Evolutionary conservation across 2,113 vertebrate genomes (phyloP).

Genomic region (Zootoca vivipara): DNA sequence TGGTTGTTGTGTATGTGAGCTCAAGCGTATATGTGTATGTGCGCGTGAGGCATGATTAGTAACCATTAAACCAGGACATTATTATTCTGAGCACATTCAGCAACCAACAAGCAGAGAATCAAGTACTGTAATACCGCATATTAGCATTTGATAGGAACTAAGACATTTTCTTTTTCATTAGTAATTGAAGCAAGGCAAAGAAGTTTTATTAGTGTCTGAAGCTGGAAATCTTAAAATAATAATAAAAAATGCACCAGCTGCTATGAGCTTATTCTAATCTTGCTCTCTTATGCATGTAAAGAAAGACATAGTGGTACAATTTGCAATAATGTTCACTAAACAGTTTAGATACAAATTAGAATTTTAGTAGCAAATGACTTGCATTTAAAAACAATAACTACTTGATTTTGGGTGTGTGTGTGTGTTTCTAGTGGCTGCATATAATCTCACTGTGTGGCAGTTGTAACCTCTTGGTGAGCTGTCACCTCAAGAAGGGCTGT

Average conservation of each 20-base stretch:
- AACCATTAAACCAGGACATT: neutral
- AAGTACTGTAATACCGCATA: neutral
- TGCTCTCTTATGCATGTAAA: neutral
- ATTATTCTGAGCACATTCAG: neutral
- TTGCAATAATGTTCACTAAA: slow-evolving; percentile 1
- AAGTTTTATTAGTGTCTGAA: neutral
- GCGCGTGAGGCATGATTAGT: neutral
- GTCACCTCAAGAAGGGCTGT: neutral
- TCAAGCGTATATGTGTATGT: neutral
- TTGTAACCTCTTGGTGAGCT: neutral
- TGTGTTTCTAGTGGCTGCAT: neutral
- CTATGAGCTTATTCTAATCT: neutral
- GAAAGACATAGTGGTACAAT: neutral
- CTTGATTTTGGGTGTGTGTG: neutral
- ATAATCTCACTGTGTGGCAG: neutral
- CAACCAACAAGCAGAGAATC: neutral
- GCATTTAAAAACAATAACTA: neutral
- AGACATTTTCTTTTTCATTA: slow-evolving; percentile 47
- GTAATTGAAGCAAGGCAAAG: neutral
- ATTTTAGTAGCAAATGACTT: slow-evolving; percentile 1
- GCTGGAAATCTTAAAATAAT: slow-evolving; percentile 2
- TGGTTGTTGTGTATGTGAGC: neutral
- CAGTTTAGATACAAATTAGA: neutral
- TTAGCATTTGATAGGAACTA: neutral
- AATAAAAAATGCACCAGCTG: neutral